Percentiles rank a stretch among this genome's conserved stretches.
These are phyloP conservation scores for Hipposideros larvatus DNA, from an alignment of 2,797 vertebrate genomes.

Conservation along the genomic window DNA sequence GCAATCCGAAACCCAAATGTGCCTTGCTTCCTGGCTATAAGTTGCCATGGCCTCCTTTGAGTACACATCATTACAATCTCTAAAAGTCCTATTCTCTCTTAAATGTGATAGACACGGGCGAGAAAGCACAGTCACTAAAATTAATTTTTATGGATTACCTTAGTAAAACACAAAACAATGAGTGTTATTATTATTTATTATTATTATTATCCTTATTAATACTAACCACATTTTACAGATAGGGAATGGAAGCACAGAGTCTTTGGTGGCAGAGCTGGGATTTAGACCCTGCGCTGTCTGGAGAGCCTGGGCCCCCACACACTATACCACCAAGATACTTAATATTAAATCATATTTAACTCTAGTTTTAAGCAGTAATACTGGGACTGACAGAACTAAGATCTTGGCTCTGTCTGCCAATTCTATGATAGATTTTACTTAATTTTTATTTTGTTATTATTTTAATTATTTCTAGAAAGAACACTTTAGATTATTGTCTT, in stretches of 20 bases:
- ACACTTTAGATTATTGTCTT: background rate
- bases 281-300: background rate
- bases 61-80: background rate
- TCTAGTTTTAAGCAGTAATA: background rate
- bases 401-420: background rate
- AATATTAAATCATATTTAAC: background rate
- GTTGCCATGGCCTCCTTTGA: background rate
- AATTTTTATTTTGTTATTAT: background rate
- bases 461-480: constrained; percentile 34
- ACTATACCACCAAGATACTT: background rate
- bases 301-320: background rate
- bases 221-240: background rate
- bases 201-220: background rate
- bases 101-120: background rate
- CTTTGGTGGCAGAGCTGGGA: background rate
- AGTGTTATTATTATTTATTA: background rate
- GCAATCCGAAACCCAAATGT: background rate
- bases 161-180: background rate
- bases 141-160: background rate
- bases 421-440: background rate
- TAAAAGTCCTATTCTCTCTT: background rate
- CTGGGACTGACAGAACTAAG: background rate
- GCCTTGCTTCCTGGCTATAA: background rate
- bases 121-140: background rate
- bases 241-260: background rate